Conservation (phyloP, 2,888 invertebrate genomes). For the Mythimna impura region DNA sequence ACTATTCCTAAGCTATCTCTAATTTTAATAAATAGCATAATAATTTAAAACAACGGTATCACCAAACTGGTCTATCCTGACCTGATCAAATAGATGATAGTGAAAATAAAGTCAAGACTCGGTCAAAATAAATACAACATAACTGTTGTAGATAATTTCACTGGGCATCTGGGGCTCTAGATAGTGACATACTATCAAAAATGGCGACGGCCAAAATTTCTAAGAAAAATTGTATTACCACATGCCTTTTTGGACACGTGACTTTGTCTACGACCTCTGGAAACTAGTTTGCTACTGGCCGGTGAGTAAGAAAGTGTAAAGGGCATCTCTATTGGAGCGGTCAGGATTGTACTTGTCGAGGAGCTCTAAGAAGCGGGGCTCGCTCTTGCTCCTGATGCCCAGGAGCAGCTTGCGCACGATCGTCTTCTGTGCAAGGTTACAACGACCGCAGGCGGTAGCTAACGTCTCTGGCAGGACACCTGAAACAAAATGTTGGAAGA, state of each 20-base stretch:
- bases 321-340: slow-evolving; percentile 91
- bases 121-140: too few relatives aligned
- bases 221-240: too few relatives aligned
- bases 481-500: slow-evolving; percentile 76
- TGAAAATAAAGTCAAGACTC: too few relatives aligned
- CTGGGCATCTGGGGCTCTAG: neutral
- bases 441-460: slow-evolving; percentile 92
- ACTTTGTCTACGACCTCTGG: neutral
- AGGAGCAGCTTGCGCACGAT: slow-evolving; percentile 92
- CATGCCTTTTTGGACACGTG: too few relatives aligned
- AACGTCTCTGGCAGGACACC: slow-evolving; percentile 93
- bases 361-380: slow-evolving; percentile 92
- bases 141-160: too few relatives aligned
- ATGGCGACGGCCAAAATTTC: neutral
- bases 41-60: slow-evolving; percentile 1
- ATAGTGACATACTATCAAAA: neutral
- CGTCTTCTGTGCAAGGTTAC: slow-evolving; percentile 91
- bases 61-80: neutral
- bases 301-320: slow-evolving; percentile 88
- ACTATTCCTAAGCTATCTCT: neutral
- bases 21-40: slow-evolving; percentile 1
- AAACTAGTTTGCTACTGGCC: slow-evolving; percentile 72
- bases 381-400: slow-evolving; percentile 93
- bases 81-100: neutral
- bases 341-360: slow-evolving; percentile 94